Percentiles rank a stretch among this genome's conserved stretches.
phyloP scores from a whole-genome alignment of 1,140 invertebrate species.

The Chelonus insularis region DNA sequence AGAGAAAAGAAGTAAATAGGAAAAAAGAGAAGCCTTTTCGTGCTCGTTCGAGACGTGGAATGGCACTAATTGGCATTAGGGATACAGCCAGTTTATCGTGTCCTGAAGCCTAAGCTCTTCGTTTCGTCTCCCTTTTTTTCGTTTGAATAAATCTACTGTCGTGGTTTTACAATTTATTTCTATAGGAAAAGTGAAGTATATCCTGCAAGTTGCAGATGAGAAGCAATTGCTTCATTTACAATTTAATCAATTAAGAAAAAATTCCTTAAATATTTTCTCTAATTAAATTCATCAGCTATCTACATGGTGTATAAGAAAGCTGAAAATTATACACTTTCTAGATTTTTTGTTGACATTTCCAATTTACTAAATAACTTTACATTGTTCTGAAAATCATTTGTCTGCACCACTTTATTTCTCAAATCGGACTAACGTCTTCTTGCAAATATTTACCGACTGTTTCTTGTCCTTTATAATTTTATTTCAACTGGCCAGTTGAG shows the following conservation, averaged over 20 bases:
- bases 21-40: conserved; percentile 25
- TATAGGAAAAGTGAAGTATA: no score
- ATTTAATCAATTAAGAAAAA: no score
- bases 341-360: no score
- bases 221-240: no score
- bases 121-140: conserved; percentile 14
- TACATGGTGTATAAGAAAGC: no score
- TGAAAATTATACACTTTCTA: no score
- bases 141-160: no score
- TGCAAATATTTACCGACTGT: conserved; percentile 36
- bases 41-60: conserved; percentile 42
- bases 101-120: conserved; percentile 32
- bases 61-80: conserved; percentile 61
- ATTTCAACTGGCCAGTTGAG: neutral
- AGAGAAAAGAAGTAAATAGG: neutral
- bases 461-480: conserved; percentile 21
- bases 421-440: neutral
- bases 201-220: no score
- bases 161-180: no score
- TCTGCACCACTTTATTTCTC: conserved; percentile 19
- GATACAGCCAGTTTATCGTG: conserved; percentile 56
- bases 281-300: no score
- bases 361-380: conserved; percentile 31
- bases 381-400: conserved; percentile 31
- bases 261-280: no score